Evolutionary conservation across 53 echinoderm and acorn worm species (phyloP), one percentile per base, ranked within the genome.

Genomic region (Arbacia lixula): DNA sequence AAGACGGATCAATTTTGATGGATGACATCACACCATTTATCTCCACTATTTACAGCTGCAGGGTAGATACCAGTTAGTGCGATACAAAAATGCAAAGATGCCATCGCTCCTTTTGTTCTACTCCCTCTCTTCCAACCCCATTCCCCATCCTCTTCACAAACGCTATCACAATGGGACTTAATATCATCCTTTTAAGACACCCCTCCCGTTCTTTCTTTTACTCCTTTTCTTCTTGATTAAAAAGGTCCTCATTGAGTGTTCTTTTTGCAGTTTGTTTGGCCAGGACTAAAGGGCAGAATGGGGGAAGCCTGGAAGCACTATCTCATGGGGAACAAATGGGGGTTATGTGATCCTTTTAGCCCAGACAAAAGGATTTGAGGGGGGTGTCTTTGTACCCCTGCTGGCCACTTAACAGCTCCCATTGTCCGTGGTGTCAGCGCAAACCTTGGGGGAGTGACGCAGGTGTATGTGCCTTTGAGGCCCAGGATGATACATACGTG

Each of bases 241-340:
- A 71, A 71, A 43, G 42, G 71, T 43, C 46, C 8, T 46, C 24
- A n/a, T 71, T 71, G 2, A 66, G 35, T 24, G 34, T 9, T 66
- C 10, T 22, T 66, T 66, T 27, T 38, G 29, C 38, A 49, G 71
- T 54, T 75, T 75, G 75, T 54, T 75, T 35, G 35, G 54, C 34
- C 71, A 43, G 75, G 75, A 30, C 53, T 75, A 75, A 75, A 53
- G 75, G 75, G 34, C 28, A n/a, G n/a, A n/a, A n/a, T n/a, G n/a
- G n/a, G 54, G 36, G 36, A 34, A 53, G 55, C 36, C 75, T 36
- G 53, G 75, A 17, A 75, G 75, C 53, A 34, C 55, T 75, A 75
- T 75, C 75, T 75, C n/a, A n/a, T 34, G 53, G 42, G 53, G 32
- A 53, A 75, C 75, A 75, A 75, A 75, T 75, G 75, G 75, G 49